phyloP scores from a whole-genome alignment of 2,113 vertebrate species.

The Passerina amoena region DNA sequence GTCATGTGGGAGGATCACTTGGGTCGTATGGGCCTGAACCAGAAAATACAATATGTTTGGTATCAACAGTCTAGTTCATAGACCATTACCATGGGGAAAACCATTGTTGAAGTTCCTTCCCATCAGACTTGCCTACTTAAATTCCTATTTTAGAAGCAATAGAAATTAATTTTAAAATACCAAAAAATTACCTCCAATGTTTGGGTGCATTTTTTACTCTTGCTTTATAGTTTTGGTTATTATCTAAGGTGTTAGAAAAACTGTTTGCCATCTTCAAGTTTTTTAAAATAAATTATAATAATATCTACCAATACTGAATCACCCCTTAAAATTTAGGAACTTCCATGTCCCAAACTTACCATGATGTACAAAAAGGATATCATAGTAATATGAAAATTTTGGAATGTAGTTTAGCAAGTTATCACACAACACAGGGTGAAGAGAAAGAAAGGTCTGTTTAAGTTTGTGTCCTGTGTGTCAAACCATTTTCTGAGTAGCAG shows the following conservation, averaged over 20 bases:
- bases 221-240: neutral
- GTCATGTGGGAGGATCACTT: neutral
- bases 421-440: neutral
- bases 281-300: neutral
- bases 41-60: neutral
- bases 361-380: neutral
- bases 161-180: neutral
- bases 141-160: neutral
- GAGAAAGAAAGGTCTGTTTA: neutral
- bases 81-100: neutral
- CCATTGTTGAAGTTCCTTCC: neutral
- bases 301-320: neutral
- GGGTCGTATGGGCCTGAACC: neutral
- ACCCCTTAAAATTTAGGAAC: neutral
- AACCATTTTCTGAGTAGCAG: neutral
- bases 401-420: neutral
- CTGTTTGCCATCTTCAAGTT: neutral
- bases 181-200: rapidly evolving
- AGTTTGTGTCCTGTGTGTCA: neutral
- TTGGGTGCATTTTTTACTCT: neutral
- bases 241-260: neutral
- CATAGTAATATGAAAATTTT: neutral
- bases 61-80: neutral
- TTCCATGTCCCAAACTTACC: neutral
- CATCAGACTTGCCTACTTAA: neutral